phyloP scores from a whole-genome alignment of 2,113 vertebrate genomes.

The Chauna torquata region DNA sequence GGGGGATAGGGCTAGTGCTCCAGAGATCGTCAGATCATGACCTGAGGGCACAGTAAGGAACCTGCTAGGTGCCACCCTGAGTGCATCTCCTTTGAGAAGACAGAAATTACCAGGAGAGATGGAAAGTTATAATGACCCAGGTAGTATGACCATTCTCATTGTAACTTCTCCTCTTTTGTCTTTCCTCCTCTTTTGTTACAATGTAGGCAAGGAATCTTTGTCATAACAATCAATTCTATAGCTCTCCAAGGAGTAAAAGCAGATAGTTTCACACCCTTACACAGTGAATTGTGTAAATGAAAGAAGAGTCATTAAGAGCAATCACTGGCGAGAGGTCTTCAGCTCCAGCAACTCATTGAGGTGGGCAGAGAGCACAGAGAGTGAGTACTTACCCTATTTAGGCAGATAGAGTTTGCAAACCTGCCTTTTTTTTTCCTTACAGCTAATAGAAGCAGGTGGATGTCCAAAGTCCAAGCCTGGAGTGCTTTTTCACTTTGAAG shows the following conservation, averaged over 20 bases:
- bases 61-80: rapidly evolving
- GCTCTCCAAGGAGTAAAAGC: background rate
- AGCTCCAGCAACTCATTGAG: background rate
- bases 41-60: background rate
- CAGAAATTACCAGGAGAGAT: background rate
- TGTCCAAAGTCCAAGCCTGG: background rate
- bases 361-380: background rate
- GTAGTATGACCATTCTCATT: background rate
- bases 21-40: background rate
- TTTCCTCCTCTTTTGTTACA: background rate
- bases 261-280: background rate
- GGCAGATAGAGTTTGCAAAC: background rate
- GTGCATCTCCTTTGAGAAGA: background rate
- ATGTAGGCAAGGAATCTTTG: background rate
- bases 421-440: background rate
- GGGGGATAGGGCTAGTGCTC: background rate
- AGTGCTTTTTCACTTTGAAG: background rate
- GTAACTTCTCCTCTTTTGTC: background rate
- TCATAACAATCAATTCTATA: background rate
- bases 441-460: background rate
- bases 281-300: background rate
- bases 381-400: background rate
- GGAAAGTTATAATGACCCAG: background rate
- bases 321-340: background rate
- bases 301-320: background rate